A percentile compares a stretch with the other conserved stretches of the same genome.
Evolutionary conservation across 2,113 vertebrate genomes (phyloP).

Genomic region (Larimichthys polyactis): DNA sequence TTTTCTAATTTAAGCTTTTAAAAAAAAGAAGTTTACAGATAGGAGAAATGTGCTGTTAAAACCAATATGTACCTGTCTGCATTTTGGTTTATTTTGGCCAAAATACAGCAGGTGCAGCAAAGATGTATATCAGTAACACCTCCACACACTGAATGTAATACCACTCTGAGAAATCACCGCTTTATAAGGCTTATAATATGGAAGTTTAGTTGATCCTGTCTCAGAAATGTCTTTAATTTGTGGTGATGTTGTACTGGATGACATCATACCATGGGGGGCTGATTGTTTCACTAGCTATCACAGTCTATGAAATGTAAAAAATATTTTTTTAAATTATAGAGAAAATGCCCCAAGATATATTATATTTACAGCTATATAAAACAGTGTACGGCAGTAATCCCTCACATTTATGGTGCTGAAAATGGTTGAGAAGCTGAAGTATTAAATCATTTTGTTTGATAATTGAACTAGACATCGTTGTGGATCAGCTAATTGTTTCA

Average conservation of each 20-base stretch:
- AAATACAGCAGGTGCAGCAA: background rate
- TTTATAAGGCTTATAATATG: background rate
- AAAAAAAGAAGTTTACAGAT: no score
- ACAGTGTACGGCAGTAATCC: no score
- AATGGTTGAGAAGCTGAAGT: no score
- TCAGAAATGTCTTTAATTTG: background rate
- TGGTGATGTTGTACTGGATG: background rate
- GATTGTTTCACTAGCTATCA: background rate
- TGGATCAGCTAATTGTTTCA: background rate
- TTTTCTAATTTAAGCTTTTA: background rate
- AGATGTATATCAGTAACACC: background rate
- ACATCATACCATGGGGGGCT: conserved; percentile 31
- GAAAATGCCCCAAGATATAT: background rate
- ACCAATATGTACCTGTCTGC: background rate
- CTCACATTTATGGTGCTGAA: background rate
- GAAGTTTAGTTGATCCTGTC: background rate
- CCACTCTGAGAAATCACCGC: no score
- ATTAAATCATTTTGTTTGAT: background rate
- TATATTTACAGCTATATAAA: no score
- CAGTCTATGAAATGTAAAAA: background rate
- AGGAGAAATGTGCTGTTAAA: no score
- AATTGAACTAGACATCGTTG: background rate
- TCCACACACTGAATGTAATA: background rate
- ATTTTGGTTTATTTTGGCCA: background rate
- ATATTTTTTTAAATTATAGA: no score